A percentile compares a stretch with the other conserved stretches of the same genome.
These are phyloP conservation scores for Dipodomys merriami DNA, from an alignment of 2,113 vertebrate species.

Conservation along the genomic window DNA sequence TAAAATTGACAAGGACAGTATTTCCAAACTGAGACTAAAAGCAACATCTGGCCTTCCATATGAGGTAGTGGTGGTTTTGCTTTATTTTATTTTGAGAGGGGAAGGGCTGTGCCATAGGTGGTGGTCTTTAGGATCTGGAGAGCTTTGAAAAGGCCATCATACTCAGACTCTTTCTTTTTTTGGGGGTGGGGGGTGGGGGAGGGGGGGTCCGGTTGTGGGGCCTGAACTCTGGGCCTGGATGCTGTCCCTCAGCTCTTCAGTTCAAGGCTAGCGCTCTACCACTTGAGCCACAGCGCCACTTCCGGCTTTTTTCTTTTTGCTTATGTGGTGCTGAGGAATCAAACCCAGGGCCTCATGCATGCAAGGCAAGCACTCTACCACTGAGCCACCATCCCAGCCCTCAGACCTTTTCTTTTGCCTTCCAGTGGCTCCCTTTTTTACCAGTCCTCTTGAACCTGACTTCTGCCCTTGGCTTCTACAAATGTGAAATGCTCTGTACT, in stretches of 20 bases:
- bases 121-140: neutral
- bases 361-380: too few relatives aligned
- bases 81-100: slow-evolving; percentile 19
- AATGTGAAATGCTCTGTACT: neutral
- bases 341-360: too few relatives aligned
- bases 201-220: too few relatives aligned
- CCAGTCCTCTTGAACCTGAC: neutral
- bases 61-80: slow-evolving; percentile 1
- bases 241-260: too few relatives aligned
- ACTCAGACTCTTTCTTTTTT: neutral
- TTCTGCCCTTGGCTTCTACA: neutral
- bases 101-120: neutral
- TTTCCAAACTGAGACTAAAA: slow-evolving; percentile 54
- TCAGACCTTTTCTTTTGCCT: neutral
- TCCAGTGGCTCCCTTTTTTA: neutral
- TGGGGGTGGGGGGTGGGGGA: too few relatives aligned
- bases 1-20: neutral
- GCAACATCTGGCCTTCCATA: slow-evolving; percentile 5
- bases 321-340: too few relatives aligned
- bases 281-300: too few relatives aligned
- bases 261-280: too few relatives aligned
- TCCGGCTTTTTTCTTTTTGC: too few relatives aligned
- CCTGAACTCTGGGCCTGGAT: too few relatives aligned
- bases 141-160: neutral
- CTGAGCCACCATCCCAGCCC: too few relatives aligned